Base-by-base conservation (phyloP, 2,113 vertebrate species). In the Phylloscopus trochilus region DNA sequence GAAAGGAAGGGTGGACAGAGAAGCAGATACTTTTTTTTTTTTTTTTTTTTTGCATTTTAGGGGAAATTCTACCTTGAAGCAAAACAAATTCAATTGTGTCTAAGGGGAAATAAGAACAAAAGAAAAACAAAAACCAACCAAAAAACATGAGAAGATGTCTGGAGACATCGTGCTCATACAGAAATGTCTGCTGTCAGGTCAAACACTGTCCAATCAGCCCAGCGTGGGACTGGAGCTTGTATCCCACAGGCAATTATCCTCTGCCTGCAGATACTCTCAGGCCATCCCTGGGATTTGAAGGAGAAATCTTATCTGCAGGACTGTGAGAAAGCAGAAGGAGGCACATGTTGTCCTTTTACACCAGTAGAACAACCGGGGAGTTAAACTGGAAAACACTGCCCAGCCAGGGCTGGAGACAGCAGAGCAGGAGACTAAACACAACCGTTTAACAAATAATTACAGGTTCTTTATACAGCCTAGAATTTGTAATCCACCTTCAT, bases 361-460 rank as follows among this genome's bases (percentile, higher is more conserved):
- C 78, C 44, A 64, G 77, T 77, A 72, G 83, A 72, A 80, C 89
- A 89, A 86, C 17, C 86, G 74, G 51, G 75, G 94, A 95, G 92
- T 72, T 63, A 68, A 79, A 92, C 79, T 82, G 89, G 84, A 76
- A 91, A 94, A 62, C 67, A 41, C 62, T 46, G 76, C 82, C 60
- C 33, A 90, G 85, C 87, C 90, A 83, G 75, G 91, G 35, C 94
- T 52, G 87, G 75, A 84, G 63, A 94, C 75, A 75, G 76, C 87
- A 83, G 87, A 79, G 49, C 73, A 46, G 24, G 70, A 92, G 92
- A 90, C 92, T 81, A 89, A 95, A 95, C 83, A 90, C 85, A 83
- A 81, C 94, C 58, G 93, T 96, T 97, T 95, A 97, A 93, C 95
- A 90, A 95, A 95, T 96, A 96, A 93, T 93, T 95, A 83, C 69